Evolutionary conservation across 2,888 invertebrate genomes (phyloP).

Genomic region (Arctia plantaginis): DNA sequence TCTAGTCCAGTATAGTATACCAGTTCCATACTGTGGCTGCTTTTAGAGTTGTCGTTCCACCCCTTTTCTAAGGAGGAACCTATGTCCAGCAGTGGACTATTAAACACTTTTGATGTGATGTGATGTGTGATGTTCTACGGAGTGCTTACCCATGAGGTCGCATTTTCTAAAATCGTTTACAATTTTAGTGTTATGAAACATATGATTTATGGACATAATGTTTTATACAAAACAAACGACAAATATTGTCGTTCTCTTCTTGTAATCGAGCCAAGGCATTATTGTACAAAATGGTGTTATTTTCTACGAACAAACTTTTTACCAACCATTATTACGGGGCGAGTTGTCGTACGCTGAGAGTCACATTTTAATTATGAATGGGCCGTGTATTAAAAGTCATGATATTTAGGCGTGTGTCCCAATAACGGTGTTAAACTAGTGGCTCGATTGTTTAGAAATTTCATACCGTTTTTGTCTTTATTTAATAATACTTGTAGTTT

Average conservation of each 20-base stretch:
- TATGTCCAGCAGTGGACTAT: too few relatives aligned
- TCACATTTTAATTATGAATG: slow-evolving; percentile 67
- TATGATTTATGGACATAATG: too few relatives aligned
- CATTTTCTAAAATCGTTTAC: too few relatives aligned
- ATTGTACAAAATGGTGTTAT: slow-evolving; percentile 51
- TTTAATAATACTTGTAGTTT: too few relatives aligned
- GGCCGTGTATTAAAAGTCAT: slow-evolving; percentile 61
- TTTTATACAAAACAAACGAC: not conserved
- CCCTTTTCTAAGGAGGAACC: too few relatives aligned
- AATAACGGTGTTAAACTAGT: not conserved
- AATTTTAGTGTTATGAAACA: too few relatives aligned
- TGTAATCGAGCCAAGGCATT: slow-evolving; percentile 27
- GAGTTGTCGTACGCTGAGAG: slow-evolving; percentile 47
- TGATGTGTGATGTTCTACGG: too few relatives aligned
- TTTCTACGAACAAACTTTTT: slow-evolving; percentile 55
- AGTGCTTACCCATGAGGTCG: not conserved
- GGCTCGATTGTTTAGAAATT: not conserved
- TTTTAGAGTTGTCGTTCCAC: not conserved
- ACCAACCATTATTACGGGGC: slow-evolving; percentile 47
- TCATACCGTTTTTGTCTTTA: not conserved
- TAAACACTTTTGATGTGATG: too few relatives aligned
- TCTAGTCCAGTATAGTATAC: too few relatives aligned
- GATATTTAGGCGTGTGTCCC: slow-evolving; percentile 47
- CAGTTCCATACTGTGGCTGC: too few relatives aligned
- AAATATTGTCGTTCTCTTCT: not conserved